Percentiles rank a stretch among this genome's conserved stretches.
phyloP scores from a whole-genome alignment of 2,888 invertebrate genomes.

The Ctenicera cuprea region DNA sequence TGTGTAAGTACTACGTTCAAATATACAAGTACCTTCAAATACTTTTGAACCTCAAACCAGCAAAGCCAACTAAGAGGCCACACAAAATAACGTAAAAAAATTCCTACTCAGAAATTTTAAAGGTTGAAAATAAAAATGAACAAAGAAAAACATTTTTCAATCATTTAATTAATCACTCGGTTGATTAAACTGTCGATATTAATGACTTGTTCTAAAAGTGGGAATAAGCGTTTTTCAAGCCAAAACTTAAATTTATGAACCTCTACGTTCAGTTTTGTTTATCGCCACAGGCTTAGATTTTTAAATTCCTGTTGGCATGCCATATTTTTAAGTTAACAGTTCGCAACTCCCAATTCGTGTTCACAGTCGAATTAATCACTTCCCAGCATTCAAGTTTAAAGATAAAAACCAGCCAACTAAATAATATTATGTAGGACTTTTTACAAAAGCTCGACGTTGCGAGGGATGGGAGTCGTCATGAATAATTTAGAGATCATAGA shows the following conservation, averaged over 20 bases:
- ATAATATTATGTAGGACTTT: no score
- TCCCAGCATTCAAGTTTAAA: neutral
- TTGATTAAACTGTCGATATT: slow-evolving; percentile 3
- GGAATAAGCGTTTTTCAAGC: no score
- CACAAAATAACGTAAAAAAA: no score
- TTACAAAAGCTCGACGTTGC: no score
- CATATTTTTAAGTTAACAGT: neutral
- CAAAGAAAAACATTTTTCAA: neutral
- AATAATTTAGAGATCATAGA: no score
- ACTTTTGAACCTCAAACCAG: no score
- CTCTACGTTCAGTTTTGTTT: neutral
- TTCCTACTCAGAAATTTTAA: no score
- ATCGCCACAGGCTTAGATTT: neutral
- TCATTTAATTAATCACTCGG: neutral
- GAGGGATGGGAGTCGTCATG: no score
- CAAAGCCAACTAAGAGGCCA: no score
- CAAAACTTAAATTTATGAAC: neutral
- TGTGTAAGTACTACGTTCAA: no score
- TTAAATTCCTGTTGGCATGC: neutral
- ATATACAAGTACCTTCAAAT: no score
- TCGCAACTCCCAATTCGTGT: neutral
- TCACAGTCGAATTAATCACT: slow-evolving; percentile 1
- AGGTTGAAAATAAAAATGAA: neutral
- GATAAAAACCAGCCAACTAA: no score
- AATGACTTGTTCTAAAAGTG: neutral